Evolutionary conservation across 2,113 vertebrate genomes (phyloP), one percentile per base, ranked within the genome.

Genomic region (Platycercus adscitus): DNA sequence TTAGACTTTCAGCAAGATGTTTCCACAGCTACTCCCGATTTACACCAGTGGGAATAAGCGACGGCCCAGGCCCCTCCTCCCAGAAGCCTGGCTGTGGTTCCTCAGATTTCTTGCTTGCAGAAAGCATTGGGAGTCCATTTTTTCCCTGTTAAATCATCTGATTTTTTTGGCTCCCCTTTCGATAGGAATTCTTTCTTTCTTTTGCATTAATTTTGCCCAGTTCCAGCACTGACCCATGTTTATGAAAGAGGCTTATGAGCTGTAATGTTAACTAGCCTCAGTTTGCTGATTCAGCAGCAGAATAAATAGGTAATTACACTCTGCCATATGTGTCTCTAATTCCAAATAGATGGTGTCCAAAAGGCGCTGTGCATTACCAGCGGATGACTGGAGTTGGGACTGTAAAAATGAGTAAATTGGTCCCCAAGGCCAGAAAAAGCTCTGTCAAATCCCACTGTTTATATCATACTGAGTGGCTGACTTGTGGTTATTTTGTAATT

Each of bases 401-500:
- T 95, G 95, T 97, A 97, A 97, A 97, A 97, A 96, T 95, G 96
- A 97, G 96, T 97, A 97, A 98, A 98, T 98, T 97, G 96, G 97
- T 98, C 97, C 97, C 97, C 91, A 95, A 97, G 97, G 97, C 96
- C 95, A 95, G 94, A 96, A 97, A 96, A 94, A 93, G 84, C 95
- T 97, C 94, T 97, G 96, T 97, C 97, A 97, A 96, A 96, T 97
- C 96, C 96, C 96, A 96, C 96, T 97, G 96, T 97, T 97, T 97
- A 97, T 94, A 94, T 97, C 97, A 96, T 97, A 97, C 96, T 96
- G 96, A 97, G 96, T 96, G 96, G 86, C 96, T 96, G 95, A 96
- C 96, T 98, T 97, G 96, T 97, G 96, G 97, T 96, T 96, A 96
- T 97, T 97, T 97, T 97, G 97, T 97, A 97, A 97, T 97, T 97